These are phyloP conservation scores for Leucoma salicis DNA, from an alignment of 2,888 invertebrate genomes.

Conservation along the genomic window DNA sequence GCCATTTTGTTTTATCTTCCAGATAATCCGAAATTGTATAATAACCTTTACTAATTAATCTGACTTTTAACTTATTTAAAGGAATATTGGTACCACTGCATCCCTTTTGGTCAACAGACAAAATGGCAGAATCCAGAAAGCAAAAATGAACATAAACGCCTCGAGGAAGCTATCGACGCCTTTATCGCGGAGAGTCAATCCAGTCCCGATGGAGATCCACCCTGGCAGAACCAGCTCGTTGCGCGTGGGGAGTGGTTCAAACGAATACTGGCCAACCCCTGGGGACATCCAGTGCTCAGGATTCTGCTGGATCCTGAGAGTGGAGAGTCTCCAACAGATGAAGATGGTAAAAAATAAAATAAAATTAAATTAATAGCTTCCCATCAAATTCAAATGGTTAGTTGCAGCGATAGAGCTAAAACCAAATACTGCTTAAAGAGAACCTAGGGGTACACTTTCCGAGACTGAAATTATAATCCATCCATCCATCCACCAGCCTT, in stretches of 20 bases:
- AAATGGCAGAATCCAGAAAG: constrained; percentile 63
- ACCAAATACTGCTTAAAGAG: no score
- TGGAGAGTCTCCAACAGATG: constrained; percentile 65
- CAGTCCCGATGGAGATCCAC: constrained; percentile 54
- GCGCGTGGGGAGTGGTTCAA: constrained; percentile 82
- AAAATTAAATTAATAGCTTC: no score
- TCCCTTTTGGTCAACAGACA: constrained; percentile 41
- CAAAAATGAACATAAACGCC: constrained; percentile 51
- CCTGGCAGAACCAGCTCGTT: constrained; percentile 67
- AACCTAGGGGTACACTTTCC: no score
- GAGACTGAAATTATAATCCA: no score
- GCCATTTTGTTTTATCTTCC: no score
- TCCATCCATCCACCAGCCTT: no score
- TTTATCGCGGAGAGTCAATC: constrained; percentile 61
- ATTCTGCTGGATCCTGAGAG: constrained; percentile 75
- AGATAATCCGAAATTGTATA: no score
- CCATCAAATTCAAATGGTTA: no score
- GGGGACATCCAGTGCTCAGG: constrained; percentile 81
- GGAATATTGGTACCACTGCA: neutral
- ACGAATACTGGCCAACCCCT: constrained; percentile 71
- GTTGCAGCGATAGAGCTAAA: no score
- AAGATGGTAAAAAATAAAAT: constrained; percentile 64
- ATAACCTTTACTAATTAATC: no score
- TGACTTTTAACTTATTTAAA: no score
- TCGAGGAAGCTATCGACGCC: constrained; percentile 53